phyloP scores from a whole-genome alignment of 2,113 vertebrate genomes.

The Formicarius rufipectus region DNA sequence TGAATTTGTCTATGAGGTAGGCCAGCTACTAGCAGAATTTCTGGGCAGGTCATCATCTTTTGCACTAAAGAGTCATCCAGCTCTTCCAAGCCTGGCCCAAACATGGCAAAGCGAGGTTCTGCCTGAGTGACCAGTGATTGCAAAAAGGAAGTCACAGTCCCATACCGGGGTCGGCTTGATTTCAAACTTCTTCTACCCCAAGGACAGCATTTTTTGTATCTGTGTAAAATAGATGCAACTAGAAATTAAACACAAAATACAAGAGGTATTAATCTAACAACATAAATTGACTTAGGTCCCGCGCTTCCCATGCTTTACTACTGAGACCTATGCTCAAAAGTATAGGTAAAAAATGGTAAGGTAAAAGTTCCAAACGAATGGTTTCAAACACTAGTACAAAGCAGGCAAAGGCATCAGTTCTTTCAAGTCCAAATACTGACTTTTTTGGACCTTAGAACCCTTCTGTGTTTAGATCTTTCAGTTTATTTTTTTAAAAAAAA shows the following conservation, averaged over 20 bases:
- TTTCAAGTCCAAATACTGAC: not conserved
- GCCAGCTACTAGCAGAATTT: conserved; percentile 82
- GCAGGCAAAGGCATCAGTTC: not conserved
- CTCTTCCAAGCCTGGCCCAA: conserved; percentile 93
- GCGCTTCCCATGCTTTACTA: not conserved
- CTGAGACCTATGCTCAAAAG: not conserved
- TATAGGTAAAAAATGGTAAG: not conserved
- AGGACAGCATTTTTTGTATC: conserved; percentile 88
- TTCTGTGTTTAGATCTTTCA: not conserved
- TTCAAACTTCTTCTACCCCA: conserved; percentile 77
- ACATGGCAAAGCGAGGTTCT: conserved; percentile 93
- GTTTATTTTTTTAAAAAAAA: not conserved
- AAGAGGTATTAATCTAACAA: not conserved
- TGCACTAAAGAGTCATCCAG: conserved; percentile 88
- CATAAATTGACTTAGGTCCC: not conserved
- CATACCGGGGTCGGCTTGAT: conserved; percentile 73
- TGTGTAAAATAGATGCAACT: conserved; percentile 68
- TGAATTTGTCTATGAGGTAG: conserved; percentile 87
- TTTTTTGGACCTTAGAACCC: not conserved
- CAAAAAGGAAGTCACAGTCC: conserved; percentile 84
- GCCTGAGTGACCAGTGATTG: conserved; percentile 82
- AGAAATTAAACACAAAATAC: conserved; percentile 46
- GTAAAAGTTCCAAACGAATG: not conserved
- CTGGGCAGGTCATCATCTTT: conserved; percentile 85
- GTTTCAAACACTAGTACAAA: not conserved